A percentile compares a stretch with the other conserved stretches of the same genome.
Conservation (phyloP, 2,113 vertebrate species). For the Enhydra lutris region DNA sequence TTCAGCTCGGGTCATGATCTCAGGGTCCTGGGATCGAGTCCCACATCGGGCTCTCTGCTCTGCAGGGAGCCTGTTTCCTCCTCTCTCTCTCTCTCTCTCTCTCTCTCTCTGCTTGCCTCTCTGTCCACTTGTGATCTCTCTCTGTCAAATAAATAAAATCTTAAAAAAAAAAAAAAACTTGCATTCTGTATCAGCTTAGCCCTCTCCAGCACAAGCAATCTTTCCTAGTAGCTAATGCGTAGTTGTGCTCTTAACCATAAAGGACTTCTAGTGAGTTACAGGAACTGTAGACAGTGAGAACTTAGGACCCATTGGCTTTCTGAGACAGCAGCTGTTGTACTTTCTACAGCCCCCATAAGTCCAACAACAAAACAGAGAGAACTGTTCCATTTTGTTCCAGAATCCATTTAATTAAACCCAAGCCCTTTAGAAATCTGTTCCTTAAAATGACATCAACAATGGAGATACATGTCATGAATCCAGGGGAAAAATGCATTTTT, state of each 20-base stretch:
- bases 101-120: too few species aligned
- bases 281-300: neutral
- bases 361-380: neutral
- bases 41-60: too few species aligned
- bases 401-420: neutral
- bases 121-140: too few species aligned
- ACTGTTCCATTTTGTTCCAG: neutral
- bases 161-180: neutral
- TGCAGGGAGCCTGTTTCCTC: too few species aligned
- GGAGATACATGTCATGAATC: neutral
- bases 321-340: neutral
- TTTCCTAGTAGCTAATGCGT: neutral
- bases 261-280: neutral
- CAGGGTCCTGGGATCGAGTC: too few species aligned
- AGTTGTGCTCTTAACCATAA: neutral
- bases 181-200: neutral
- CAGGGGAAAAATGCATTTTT: neutral
- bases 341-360: neutral
- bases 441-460: neutral
- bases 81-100: too few species aligned
- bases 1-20: too few species aligned
- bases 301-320: neutral
- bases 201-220: neutral
- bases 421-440: neutral
- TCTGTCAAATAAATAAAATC: too few species aligned